Evolutionary conservation across 2,797 vertebrate species (phyloP).

Genomic region (Botia kubotai): DNA sequence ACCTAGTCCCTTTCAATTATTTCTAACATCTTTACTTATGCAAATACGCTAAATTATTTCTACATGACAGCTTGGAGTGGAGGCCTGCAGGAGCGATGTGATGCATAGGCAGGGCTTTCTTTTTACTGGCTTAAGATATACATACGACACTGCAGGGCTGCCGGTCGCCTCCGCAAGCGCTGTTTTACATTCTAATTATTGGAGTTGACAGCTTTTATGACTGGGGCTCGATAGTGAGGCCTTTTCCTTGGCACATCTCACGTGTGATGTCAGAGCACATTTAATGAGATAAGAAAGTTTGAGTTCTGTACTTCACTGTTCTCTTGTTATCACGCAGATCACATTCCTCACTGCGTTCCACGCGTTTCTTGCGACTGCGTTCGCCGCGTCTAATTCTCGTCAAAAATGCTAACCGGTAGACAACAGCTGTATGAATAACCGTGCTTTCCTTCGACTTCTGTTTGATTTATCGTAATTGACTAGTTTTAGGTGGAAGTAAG

Average conservation of each 20-base stretch:
- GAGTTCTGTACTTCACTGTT: constrained; percentile 69
- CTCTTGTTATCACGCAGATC: constrained; percentile 47
- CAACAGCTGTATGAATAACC: neutral
- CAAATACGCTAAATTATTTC: constrained; percentile 85
- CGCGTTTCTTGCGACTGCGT: constrained; percentile 50
- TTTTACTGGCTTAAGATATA: constrained; percentile 71
- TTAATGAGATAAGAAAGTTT: constrained; percentile 82
- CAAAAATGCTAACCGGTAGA: constrained; percentile 48
- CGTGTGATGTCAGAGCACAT: constrained; percentile 72
- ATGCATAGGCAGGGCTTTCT: constrained; percentile 70
- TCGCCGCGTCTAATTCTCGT: constrained; percentile 44
- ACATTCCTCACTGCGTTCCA: constrained; percentile 16
- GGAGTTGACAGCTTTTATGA: constrained; percentile 79
- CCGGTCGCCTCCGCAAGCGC: constrained; percentile 70
- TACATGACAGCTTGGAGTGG: constrained; percentile 78
- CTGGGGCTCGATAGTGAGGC: constrained; percentile 72
- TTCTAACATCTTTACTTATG: constrained; percentile 81
- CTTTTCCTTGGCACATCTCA: constrained; percentile 77
- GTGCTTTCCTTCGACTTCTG: constrained; percentile 17
- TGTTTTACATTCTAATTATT: constrained; percentile 84
- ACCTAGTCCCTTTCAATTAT: constrained; percentile 76
- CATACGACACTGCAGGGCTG: constrained; percentile 70
- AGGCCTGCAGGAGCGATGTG: constrained; percentile 74
- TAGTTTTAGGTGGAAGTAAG: constrained; percentile 64
- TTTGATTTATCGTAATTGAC: constrained; percentile 61